Conservation (phyloP, 2,888 invertebrate species). For the Dexiosoma caninum region DNA sequence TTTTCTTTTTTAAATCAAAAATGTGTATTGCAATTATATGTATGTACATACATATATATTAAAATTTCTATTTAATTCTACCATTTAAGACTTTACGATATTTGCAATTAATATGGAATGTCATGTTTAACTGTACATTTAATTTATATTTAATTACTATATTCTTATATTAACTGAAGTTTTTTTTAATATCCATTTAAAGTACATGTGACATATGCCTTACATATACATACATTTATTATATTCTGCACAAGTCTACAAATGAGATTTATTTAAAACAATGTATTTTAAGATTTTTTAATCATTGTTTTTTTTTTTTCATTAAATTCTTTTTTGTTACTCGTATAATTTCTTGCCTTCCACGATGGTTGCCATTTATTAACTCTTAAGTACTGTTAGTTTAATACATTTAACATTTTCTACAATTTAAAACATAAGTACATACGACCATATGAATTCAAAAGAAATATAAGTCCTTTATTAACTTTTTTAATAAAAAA, state of each 20-base stretch:
- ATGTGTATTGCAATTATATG: conserved; percentile 1
- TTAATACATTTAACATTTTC: conserved; percentile 55
- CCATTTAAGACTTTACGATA: neutral
- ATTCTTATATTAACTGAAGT: conserved; percentile 25
- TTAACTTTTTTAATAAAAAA: neutral
- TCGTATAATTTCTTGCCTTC: conserved; percentile 50
- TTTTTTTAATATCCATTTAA: neutral
- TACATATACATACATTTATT: too few species aligned
- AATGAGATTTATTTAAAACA: neutral
- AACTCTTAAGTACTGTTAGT: conserved; percentile 42
- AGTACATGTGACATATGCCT: conserved; percentile 11
- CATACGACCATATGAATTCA: conserved; percentile 54
- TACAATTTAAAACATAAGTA: conserved; percentile 48
- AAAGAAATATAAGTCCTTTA: conserved; percentile 37
- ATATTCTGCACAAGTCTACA: neutral
- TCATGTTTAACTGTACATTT: conserved; percentile 8
- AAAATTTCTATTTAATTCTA: conserved; percentile 10
- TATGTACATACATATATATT: too few species aligned
- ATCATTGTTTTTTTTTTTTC: conserved; percentile 14
- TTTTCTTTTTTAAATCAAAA: conserved; percentile 4
- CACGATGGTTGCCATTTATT: conserved; percentile 57
- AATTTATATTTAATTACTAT: conserved; percentile 3
- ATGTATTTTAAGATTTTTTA: neutral
- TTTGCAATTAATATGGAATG: conserved; percentile 26
- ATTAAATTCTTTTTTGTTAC: neutral